Conservation (phyloP, 2,888 invertebrate species). For the Drosophila atripex region DNA sequence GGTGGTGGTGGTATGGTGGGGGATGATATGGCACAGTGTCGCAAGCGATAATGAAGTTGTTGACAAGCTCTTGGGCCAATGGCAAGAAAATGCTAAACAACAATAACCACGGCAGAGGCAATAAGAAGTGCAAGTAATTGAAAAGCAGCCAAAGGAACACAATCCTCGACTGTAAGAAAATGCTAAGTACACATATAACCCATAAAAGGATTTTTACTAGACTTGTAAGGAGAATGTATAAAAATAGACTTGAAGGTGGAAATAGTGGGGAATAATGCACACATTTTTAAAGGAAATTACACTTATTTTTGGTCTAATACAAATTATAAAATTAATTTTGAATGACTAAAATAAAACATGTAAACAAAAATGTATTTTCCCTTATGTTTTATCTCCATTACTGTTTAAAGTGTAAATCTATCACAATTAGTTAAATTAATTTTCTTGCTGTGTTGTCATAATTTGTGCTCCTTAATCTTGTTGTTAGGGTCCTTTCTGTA, state of each 20-base stretch:
- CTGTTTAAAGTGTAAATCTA: constrained; percentile 1
- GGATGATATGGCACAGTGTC: constrained; percentile 64
- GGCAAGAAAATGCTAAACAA: constrained; percentile 61
- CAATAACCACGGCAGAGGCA: constrained; percentile 34
- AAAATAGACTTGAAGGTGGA: background rate
- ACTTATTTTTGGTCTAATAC: too few relatives aligned
- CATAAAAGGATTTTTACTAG: background rate
- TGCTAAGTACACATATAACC: background rate
- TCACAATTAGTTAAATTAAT: background rate
- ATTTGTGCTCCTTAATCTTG: constrained; percentile 3
- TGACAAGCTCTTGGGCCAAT: constrained; percentile 69
- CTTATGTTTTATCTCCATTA: too few relatives aligned
- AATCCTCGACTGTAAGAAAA: constrained; percentile 8
- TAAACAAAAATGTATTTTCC: too few relatives aligned
- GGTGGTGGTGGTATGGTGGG: constrained; percentile 47
- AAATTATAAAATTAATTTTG: too few relatives aligned
- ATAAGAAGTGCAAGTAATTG: constrained; percentile 64
- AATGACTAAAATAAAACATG: too few relatives aligned
- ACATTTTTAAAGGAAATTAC: too few relatives aligned
- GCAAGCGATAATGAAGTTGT: constrained; percentile 75
- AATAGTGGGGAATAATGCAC: too few relatives aligned
- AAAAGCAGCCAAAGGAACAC: constrained; percentile 54
- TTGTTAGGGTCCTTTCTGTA: constrained; percentile 3
- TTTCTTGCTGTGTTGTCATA: constrained; percentile 24
- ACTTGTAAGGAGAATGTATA: background rate